These are phyloP conservation scores for Netelia melanura DNA, from an alignment of 2,888 invertebrate species.

Conservation along the genomic window DNA sequence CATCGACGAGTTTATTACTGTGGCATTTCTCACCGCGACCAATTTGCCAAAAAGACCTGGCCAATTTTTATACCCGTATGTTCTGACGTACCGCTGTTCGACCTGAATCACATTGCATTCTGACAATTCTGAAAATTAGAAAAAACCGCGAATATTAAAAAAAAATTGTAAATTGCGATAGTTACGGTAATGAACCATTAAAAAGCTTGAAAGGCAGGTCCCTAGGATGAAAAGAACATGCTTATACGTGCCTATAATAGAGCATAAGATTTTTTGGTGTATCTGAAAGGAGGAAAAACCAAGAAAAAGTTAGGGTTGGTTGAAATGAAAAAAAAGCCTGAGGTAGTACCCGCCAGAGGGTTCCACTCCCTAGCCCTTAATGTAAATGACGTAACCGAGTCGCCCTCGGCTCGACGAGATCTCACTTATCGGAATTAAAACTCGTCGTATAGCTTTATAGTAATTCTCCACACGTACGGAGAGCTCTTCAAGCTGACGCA, in stretches of 20 bases:
- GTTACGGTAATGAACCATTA: background rate
- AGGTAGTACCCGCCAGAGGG: background rate
- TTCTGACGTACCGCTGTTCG: slow-evolving; percentile 65
- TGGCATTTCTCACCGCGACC: slow-evolving; percentile 58
- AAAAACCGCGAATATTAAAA: background rate
- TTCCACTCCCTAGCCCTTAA: slow-evolving; percentile 11
- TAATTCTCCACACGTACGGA: background rate
- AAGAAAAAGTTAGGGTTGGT: background rate
- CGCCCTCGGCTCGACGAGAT: slow-evolving; percentile 12
- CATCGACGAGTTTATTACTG: slow-evolving; percentile 72
- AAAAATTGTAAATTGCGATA: background rate
- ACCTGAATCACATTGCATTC: background rate
- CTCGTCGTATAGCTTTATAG: slow-evolving; percentile 6
- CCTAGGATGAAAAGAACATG: background rate
- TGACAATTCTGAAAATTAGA: background rate
- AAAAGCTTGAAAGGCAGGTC: background rate
- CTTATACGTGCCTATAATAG: background rate
- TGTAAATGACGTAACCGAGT: slow-evolving; percentile 21
- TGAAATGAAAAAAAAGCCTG: background rate
- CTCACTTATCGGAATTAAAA: slow-evolving; percentile 53
- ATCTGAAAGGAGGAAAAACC: background rate
- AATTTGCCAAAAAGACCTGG: slow-evolving; percentile 75
- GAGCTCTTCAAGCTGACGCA: slow-evolving; percentile 22
- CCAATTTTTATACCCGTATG: slow-evolving; percentile 71
- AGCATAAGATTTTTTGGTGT: background rate